Percentiles rank a stretch among this genome's conserved stretches.
Evolutionary conservation across 2,113 vertebrate genomes (phyloP).

Genomic region (Plecotus auritus): DNA sequence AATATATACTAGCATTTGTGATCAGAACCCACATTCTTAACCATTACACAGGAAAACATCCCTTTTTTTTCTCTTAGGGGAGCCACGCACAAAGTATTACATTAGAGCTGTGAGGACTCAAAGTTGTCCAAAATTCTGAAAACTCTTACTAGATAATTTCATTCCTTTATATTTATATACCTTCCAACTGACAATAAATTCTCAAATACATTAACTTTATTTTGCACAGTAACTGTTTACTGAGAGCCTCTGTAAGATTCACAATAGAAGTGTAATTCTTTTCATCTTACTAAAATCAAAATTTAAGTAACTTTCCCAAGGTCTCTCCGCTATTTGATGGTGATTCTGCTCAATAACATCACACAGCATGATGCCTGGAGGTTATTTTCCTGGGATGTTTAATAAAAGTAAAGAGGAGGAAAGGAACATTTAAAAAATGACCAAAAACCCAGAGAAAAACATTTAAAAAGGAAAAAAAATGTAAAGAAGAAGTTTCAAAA

Average conservation of each 20-base stretch:
- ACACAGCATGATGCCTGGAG: neutral
- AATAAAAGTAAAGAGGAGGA: too few species aligned
- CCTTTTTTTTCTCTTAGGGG: neutral
- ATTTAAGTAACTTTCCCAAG: neutral
- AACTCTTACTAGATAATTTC: neutral
- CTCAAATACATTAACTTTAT: neutral
- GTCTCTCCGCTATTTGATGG: accelerated
- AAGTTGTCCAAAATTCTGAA: neutral
- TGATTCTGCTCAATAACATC: neutral
- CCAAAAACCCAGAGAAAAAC: too few species aligned
- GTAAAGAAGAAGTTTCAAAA: neutral
- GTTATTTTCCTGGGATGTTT: neutral
- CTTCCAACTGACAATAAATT: neutral
- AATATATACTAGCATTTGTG: neutral
- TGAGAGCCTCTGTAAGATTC: neutral
- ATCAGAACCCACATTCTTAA: neutral
- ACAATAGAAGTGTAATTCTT: neutral
- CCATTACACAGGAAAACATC: too few species aligned
- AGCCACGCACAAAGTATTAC: neutral
- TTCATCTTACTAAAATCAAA: neutral
- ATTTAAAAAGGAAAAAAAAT: too few species aligned
- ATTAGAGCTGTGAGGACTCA: neutral
- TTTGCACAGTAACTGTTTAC: neutral
- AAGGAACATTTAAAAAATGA: too few species aligned
- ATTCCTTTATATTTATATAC: neutral